Conservation (phyloP, 1,140 invertebrate genomes). For the Tetramorium parvispinum region DNA sequence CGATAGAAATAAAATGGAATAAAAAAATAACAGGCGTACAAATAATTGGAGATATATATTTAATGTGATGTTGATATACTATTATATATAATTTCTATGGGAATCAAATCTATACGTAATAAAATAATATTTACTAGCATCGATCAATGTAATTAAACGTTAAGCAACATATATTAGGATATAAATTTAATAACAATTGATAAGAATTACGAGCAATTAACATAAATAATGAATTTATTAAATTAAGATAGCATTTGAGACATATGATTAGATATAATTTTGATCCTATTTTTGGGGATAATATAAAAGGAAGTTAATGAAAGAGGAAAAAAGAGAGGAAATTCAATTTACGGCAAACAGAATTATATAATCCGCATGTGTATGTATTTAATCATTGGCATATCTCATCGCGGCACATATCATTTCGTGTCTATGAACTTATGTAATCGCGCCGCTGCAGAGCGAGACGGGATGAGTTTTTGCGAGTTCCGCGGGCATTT, state of each 20-base stretch:
- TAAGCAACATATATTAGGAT: neutral
- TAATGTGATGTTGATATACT: neutral
- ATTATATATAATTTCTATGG: neutral
- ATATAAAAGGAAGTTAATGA: neutral
- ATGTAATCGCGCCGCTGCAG: neutral
- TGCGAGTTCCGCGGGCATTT: conserved; percentile 12
- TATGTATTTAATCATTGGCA: neutral
- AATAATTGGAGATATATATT: neutral
- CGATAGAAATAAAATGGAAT: neutral
- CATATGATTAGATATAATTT: neutral
- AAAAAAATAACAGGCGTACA: neutral
- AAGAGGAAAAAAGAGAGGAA: neutral
- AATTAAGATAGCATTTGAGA: neutral
- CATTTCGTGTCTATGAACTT: conserved; percentile 1
- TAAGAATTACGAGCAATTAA: neutral
- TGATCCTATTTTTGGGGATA: neutral
- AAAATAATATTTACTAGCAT: neutral
- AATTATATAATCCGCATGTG: neutral
- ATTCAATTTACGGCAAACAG: neutral
- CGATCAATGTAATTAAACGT: neutral
- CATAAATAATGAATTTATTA: neutral
- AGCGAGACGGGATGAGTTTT: conserved; percentile 38
- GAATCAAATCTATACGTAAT: neutral
- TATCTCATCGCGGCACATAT: conserved; percentile 8
- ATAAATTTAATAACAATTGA: neutral